Evolutionary conservation across 2,113 vertebrate species (phyloP).

Genomic region (Telmatochromis sp.): DNA sequence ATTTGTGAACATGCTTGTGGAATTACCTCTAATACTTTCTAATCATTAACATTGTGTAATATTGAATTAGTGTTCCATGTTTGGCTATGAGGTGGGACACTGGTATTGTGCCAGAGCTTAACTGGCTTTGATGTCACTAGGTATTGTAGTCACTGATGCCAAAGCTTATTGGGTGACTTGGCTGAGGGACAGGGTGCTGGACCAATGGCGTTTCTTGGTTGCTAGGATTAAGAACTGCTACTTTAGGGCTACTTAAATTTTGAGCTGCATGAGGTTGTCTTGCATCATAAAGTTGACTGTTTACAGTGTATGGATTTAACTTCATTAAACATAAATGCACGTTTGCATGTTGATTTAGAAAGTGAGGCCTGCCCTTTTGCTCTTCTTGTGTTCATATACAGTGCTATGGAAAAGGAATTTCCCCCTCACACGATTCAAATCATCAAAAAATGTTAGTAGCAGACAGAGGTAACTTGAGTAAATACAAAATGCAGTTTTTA

Average conservation of each 20-base stretch:
- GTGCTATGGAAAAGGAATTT: not conserved
- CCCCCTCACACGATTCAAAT: not conserved
- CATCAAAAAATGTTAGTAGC: not conserved
- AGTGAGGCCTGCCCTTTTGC: not conserved
- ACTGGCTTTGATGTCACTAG: conserved; percentile 30
- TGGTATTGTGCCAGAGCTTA: conserved; percentile 13
- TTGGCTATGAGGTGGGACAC: not conserved
- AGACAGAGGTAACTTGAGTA: not conserved
- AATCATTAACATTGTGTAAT: not conserved
- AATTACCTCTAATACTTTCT: not conserved
- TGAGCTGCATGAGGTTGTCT: not conserved
- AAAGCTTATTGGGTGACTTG: conserved; percentile 21
- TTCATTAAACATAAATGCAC: not conserved
- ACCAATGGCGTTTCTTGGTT: not conserved
- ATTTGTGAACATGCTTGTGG: not conserved
- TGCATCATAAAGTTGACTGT: not conserved
- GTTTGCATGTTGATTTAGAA: not conserved
- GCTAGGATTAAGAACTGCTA: conserved; percentile 24
- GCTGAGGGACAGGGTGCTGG: not conserved
- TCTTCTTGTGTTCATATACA: not conserved
- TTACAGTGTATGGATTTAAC: not conserved
- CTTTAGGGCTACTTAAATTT: conserved; percentile 6
- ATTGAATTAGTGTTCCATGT: not conserved
- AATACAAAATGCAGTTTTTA: not conserved
- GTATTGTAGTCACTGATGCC: conserved; percentile 19